Evolutionary conservation across 2,888 invertebrate genomes (phyloP).

Genomic region (Horisme vitalbata): DNA sequence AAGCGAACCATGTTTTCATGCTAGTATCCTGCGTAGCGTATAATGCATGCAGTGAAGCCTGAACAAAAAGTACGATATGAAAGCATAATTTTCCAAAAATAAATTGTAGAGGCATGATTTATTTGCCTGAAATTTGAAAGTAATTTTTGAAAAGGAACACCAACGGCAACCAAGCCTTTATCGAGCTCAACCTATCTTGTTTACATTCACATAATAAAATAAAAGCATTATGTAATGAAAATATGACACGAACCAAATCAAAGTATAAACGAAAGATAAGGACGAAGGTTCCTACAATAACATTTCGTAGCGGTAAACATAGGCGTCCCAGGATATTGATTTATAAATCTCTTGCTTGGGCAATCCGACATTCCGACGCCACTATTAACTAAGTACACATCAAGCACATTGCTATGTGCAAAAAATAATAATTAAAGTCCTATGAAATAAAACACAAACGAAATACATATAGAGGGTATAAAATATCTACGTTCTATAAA

Average conservation of each 20-base stretch:
- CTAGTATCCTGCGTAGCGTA: constrained; percentile 66
- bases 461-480: not conserved
- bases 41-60: constrained; percentile 66
- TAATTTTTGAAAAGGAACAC: no score
- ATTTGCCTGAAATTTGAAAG: no score
- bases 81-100: constrained; percentile 24
- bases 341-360: constrained; percentile 48
- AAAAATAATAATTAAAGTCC: no score
- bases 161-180: no score
- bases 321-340: constrained; percentile 53
- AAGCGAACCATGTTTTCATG: constrained; percentile 70
- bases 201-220: constrained; percentile 5
- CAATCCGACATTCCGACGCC: constrained; percentile 46
- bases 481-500: no score
- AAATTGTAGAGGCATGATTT: constrained; percentile 4
- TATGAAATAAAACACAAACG: no score
- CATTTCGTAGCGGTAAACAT: constrained; percentile 39
- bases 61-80: constrained; percentile 27
- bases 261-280: constrained; percentile 14
- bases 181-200: not conserved
- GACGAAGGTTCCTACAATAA: constrained; percentile 20
- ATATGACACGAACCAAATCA: constrained; percentile 3
- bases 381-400: constrained; percentile 36
- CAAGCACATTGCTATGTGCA: constrained; percentile 21
- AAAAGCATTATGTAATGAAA: not conserved